phyloP scores from a whole-genome alignment of 2,113 vertebrate genomes.

The Macroglossus sobrinus region DNA sequence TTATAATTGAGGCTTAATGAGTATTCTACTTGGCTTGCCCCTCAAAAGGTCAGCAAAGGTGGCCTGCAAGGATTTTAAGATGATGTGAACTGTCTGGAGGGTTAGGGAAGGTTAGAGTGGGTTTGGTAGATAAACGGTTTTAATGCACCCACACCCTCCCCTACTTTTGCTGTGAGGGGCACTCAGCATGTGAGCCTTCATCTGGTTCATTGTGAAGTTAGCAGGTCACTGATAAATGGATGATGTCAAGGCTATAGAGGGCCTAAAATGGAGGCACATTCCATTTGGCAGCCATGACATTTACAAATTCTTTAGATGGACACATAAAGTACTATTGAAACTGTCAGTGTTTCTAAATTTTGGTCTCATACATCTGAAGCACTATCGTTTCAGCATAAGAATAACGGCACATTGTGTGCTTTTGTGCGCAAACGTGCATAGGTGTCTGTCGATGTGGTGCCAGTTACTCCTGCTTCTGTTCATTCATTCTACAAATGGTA shows the following conservation, averaged over 20 bases:
- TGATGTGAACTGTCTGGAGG: slow-evolving; percentile 50
- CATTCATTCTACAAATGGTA: rapidly evolving
- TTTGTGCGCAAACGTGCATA: rapidly evolving
- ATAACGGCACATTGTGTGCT: neutral
- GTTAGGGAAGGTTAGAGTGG: slow-evolving; percentile 37
- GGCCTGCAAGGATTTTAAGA: slow-evolving; percentile 60
- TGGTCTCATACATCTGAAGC: neutral
- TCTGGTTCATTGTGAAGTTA: slow-evolving; percentile 43
- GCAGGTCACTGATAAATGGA: slow-evolving; percentile 67
- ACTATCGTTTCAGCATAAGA: neutral
- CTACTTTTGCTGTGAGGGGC: slow-evolving; percentile 10
- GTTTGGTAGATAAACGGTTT: slow-evolving; percentile 50
- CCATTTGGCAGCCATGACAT: slow-evolving; percentile 58
- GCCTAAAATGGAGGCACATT: slow-evolving; percentile 3
- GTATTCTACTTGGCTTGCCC: slow-evolving; percentile 49
- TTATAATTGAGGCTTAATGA: slow-evolving; percentile 69
- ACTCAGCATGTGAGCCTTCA: neutral
- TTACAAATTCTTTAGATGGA: slow-evolving; percentile 55
- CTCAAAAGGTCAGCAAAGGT: slow-evolving; percentile 43
- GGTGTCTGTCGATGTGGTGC: neutral
- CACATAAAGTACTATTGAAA: slow-evolving; percentile 43
- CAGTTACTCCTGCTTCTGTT: neutral
- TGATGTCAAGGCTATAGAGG: slow-evolving; percentile 45
- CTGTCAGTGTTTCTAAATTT: slow-evolving; percentile 43
- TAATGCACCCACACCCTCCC: slow-evolving; percentile 42